Percentiles rank a stretch among this genome's conserved stretches.
Evolutionary conservation across 2,888 invertebrate genomes (phyloP).

Genomic region (Drosophila peninsularis): DNA sequence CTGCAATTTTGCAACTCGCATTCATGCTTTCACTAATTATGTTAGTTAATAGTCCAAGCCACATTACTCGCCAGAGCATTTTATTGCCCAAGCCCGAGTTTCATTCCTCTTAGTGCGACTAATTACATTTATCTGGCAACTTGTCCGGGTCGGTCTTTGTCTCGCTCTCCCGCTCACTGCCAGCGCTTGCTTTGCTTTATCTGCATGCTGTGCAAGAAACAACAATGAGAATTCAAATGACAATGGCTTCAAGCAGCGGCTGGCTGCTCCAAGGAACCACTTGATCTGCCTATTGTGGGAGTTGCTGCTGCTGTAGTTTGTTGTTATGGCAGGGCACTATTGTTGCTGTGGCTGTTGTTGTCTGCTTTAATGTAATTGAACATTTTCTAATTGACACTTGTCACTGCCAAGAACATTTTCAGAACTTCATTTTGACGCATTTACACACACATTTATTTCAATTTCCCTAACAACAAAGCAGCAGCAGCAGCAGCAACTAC

Average conservation of each 20-base stretch:
- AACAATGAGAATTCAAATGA: slow-evolving; percentile 58
- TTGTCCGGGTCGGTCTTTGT: slow-evolving; percentile 7
- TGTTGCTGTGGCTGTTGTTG: slow-evolving; percentile 31
- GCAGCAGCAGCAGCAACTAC: slow-evolving; percentile 14
- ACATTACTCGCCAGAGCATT: slow-evolving; percentile 4
- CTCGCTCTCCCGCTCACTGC: neutral
- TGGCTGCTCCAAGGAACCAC: slow-evolving; percentile 43
- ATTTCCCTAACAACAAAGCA: slow-evolving; percentile 71
- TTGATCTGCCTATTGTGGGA: slow-evolving; percentile 40
- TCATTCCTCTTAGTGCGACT: slow-evolving; percentile 37
- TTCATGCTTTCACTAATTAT: too few relatives aligned
- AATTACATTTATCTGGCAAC: slow-evolving; percentile 57
- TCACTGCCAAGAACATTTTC: slow-evolving; percentile 67
- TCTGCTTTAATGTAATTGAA: slow-evolving; percentile 69
- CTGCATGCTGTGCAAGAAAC: slow-evolving; percentile 45
- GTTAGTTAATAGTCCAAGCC: slow-evolving; percentile 25
- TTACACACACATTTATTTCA: slow-evolving; percentile 83
- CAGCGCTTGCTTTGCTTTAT: slow-evolving; percentile 21
- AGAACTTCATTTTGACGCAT: slow-evolving; percentile 82
- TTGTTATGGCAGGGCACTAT: slow-evolving; percentile 31
- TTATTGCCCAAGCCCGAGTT: slow-evolving; percentile 7
- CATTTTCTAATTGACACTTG: slow-evolving; percentile 76
- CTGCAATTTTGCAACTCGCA: too few relatives aligned
- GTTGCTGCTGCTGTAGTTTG: slow-evolving; percentile 24
- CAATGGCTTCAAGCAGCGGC: slow-evolving; percentile 34